Evolutionary conservation across 2,113 vertebrate genomes (phyloP), one percentile per base, ranked within the genome.

Genomic region (Holacanthus passer): DNA sequence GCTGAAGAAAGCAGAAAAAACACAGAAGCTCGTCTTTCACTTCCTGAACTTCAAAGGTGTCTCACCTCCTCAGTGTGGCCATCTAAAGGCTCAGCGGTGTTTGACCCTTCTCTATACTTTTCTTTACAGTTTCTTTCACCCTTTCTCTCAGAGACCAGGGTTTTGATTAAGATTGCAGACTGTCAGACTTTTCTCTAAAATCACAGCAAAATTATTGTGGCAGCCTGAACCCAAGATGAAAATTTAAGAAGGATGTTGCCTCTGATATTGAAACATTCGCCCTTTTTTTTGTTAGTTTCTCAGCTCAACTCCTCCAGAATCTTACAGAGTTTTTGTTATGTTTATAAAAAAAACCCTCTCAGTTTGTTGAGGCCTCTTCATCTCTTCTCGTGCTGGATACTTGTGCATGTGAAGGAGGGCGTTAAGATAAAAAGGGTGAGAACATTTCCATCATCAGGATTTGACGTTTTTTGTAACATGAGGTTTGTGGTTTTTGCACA

Each of bases 21-120:
- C 84, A 90, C 85, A 87, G 77, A 86, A 86, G 60, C 86, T 90
- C 81, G 85, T 88, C 88, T 92, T 85, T 89, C 89, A 91, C 92
- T 94, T 93, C 94, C 93, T 94, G 93, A 80, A 94, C 94, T 93
- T 96, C 95, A 96, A 96, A 96, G 94, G 53, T 63, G 76, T 84
- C 90, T 94, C 89, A 84, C 87, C 86, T 91, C 69, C 91, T 88
- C 90, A 59, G 86, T 75, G 78, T 85, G 92, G 91, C 92, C 91
- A 92, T 95, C 89, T 90, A 50, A 93, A 90, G 90, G 66, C 87
- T 92, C 82, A 1, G 60, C 63, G 64, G 71, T 77, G 87, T 87
- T 88, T 88, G 91, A 90, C 88, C 91, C 75, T 66, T 77, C 82
- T 79, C 85, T 81, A 60, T 70, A 63, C 84, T 82, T 64, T 41